Percentiles rank a stretch among this genome's conserved stretches.
These are phyloP conservation scores for Nicator chloris DNA, from an alignment of 2,113 vertebrate genomes.

Conservation along the genomic window DNA sequence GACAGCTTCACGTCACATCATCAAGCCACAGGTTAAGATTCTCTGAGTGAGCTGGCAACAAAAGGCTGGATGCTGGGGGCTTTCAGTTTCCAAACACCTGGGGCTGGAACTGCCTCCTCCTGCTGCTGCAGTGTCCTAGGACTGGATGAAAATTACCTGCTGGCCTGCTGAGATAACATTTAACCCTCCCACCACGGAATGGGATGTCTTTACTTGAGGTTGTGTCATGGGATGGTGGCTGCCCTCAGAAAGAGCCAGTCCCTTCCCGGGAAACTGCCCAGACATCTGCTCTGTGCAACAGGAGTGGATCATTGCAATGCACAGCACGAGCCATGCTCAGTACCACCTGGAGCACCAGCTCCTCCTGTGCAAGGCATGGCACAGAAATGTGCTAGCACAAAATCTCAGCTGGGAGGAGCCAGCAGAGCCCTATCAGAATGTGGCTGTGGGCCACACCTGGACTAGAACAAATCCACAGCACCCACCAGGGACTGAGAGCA, in stretches of 20 bases:
- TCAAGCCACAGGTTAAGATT: neutral
- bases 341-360: neutral
- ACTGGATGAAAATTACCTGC: neutral
- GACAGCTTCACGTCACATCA: neutral
- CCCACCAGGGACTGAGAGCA: neutral
- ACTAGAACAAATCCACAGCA: neutral
- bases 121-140: neutral
- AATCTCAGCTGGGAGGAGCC: neutral
- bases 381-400: neutral
- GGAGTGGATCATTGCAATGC: neutral
- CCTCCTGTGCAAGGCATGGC: neutral
- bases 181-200: neutral
- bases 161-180: neutral
- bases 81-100: neutral
- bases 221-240: neutral
- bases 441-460: neutral
- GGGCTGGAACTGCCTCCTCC: neutral
- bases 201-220: neutral
- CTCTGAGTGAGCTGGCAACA: neutral
- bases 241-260: neutral
- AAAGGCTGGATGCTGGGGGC: neutral
- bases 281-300: neutral
- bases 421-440: neutral
- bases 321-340: accelerated
- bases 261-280: neutral